Conservation (phyloP, 2,888 invertebrate genomes). For the Octonoba sinensis region DNA sequence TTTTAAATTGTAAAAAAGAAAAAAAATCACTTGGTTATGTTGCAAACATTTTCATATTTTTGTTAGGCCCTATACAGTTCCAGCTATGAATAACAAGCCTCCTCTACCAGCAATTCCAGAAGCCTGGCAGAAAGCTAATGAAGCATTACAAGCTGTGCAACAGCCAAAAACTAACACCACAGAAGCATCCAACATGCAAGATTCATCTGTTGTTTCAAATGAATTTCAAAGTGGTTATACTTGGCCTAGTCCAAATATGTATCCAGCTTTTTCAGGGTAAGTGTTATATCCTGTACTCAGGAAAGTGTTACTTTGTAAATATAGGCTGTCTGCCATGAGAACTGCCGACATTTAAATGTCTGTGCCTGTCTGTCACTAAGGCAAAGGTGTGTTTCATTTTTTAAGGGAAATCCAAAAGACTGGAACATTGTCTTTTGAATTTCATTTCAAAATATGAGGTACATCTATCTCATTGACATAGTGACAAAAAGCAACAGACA, state of each 20-base stretch:
- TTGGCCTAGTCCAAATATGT: conserved; percentile 30
- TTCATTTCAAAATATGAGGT: too few relatives aligned
- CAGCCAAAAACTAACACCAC: conserved; percentile 11
- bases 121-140: conserved; percentile 53
- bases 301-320: too few relatives aligned
- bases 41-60: background rate
- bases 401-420: too few relatives aligned
- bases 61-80: conserved; percentile 26
- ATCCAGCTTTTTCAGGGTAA: conserved; percentile 43
- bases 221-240: conserved; percentile 16
- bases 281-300: background rate
- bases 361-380: too few relatives aligned
- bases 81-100: conserved; percentile 2
- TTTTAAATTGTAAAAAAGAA: too few relatives aligned
- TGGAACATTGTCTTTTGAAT: too few relatives aligned
- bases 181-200: background rate
- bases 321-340: too few relatives aligned
- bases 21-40: too few relatives aligned
- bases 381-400: too few relatives aligned
- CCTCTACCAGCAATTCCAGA: conserved; percentile 32
- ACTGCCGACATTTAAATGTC: too few relatives aligned
- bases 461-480: too few relatives aligned
- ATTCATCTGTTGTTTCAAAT: background rate
- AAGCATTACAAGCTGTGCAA: conserved; percentile 47
- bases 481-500: too few relatives aligned